These are phyloP conservation scores for Saccopteryx bilineata DNA, from an alignment of 2,113 vertebrate genomes.

Conservation along the genomic window DNA sequence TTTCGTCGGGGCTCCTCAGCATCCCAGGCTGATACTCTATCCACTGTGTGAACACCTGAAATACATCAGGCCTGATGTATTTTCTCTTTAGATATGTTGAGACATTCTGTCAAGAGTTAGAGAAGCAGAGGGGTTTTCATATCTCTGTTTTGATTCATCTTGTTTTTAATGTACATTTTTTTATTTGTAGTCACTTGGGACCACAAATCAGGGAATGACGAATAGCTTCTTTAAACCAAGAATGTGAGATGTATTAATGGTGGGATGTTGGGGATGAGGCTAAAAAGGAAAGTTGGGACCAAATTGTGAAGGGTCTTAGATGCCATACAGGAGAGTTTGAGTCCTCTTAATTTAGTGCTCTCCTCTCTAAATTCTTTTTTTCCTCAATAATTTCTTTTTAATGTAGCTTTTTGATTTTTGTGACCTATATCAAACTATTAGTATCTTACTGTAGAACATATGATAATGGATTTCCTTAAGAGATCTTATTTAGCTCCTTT, in stretches of 20 bases:
- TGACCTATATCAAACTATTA: background rate
- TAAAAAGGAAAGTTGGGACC: slow-evolving; percentile 3
- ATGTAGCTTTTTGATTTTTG: slow-evolving; percentile 18
- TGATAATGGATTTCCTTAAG: slow-evolving; percentile 25
- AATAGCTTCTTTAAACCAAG: background rate
- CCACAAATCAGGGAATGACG: slow-evolving; percentile 13
- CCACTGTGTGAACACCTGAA: too few species aligned
- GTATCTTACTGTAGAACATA: background rate
- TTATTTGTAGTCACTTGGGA: slow-evolving; percentile 22
- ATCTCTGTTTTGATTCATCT: slow-evolving; percentile 50
- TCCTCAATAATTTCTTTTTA: background rate
- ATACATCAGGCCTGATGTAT: too few species aligned
- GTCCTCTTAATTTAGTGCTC: background rate
- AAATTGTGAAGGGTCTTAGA: background rate
- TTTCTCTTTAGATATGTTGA: slow-evolving; percentile 46
- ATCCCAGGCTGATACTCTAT: too few species aligned
- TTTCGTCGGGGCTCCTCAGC: too few species aligned
- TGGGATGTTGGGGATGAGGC: background rate
- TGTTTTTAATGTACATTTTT: slow-evolving; percentile 22
- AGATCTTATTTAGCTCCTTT: slow-evolving; percentile 21
- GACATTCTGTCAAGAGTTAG: slow-evolving; percentile 46
- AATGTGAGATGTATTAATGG: background rate
- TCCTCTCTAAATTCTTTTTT: background rate
- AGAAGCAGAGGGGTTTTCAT: background rate
- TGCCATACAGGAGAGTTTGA: background rate